Conservation (phyloP, 2,888 invertebrate species). For the Zhuqinia jingwanae region DNA sequence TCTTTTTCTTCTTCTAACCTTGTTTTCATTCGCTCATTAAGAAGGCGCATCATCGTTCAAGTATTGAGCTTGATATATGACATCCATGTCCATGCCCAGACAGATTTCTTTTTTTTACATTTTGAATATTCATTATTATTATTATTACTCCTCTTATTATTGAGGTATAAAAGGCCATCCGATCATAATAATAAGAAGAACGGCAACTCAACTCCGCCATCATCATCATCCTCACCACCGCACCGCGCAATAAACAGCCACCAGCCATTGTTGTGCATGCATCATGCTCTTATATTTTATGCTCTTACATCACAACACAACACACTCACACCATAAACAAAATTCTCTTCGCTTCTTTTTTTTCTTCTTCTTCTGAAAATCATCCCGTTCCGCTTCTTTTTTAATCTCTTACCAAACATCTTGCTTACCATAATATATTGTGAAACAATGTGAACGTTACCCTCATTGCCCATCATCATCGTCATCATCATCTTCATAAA, state of each 20-base stretch:
- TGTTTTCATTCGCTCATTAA: constrained; percentile 60
- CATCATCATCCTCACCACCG: background rate
- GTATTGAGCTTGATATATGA: constrained; percentile 59
- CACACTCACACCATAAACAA: too few species aligned
- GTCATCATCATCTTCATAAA: background rate
- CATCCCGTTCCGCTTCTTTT: constrained; percentile 30
- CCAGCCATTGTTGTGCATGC: constrained; percentile 15
- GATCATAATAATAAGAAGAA: constrained; percentile 5
- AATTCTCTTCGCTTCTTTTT: background rate
- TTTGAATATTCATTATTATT: constrained; percentile 65
- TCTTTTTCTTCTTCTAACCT: background rate
- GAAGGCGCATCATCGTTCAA: constrained; percentile 24
- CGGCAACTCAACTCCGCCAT: background rate
- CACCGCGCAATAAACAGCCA: constrained; percentile 32
- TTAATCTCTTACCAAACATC: constrained; percentile 49
- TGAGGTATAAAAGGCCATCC: constrained; percentile 63
- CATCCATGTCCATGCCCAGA: constrained; percentile 31
- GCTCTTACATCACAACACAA: constrained; percentile 14
- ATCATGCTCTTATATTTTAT: too few species aligned
- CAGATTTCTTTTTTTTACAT: too few species aligned
- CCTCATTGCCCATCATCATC: constrained; percentile 39
- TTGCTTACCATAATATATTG: constrained; percentile 16
- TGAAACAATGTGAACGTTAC: constrained; percentile 52
- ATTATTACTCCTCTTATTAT: constrained; percentile 27
- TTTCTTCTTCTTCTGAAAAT: constrained; percentile 17